Conservation (phyloP, 1,140 invertebrate species). For the Microplitis mediator region DNA sequence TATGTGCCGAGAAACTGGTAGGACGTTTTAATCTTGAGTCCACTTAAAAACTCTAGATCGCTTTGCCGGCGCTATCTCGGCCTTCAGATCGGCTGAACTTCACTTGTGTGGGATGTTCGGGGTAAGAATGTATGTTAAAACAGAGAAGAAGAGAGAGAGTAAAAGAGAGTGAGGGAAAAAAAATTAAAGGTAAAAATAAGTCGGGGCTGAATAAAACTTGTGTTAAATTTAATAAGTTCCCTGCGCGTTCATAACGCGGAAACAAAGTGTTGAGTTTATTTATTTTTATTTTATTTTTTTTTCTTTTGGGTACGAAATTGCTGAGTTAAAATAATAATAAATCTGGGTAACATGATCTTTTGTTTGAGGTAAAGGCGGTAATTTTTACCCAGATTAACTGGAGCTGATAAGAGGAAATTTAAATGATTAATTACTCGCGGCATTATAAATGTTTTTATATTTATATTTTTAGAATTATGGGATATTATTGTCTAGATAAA, state of each 20-base stretch:
- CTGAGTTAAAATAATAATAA: background rate
- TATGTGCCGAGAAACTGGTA: constrained; percentile 32
- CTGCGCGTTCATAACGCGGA: constrained; percentile 5
- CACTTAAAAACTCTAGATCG: constrained; percentile 38
- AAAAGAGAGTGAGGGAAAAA: too few relatives aligned
- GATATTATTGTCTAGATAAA: too few relatives aligned
- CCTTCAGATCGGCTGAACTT: constrained; percentile 17
- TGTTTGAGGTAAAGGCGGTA: background rate
- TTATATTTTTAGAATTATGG: too few relatives aligned
- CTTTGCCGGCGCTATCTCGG: constrained; percentile 21
- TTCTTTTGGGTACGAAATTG: background rate
- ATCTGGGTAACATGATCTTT: constrained; percentile 13
- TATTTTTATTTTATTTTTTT: background rate
- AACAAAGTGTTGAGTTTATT: constrained; percentile 2
- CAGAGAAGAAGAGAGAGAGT: too few relatives aligned
- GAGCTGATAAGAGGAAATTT: constrained; percentile 15
- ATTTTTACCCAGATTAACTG: constrained; percentile 16
- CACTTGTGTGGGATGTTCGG: background rate
- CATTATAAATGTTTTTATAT: background rate
- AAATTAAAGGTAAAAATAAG: background rate
- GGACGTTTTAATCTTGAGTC: constrained; percentile 36
- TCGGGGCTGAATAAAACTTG: constrained; percentile 26
- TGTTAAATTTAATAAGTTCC: constrained; percentile 36
- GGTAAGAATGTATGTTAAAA: background rate
- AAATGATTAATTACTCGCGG: constrained; percentile 7